Evolutionary conservation across 1,140 invertebrate genomes (phyloP), one percentile per base, ranked within the genome.

Genomic region (Zaprionus camerounensis): DNA sequence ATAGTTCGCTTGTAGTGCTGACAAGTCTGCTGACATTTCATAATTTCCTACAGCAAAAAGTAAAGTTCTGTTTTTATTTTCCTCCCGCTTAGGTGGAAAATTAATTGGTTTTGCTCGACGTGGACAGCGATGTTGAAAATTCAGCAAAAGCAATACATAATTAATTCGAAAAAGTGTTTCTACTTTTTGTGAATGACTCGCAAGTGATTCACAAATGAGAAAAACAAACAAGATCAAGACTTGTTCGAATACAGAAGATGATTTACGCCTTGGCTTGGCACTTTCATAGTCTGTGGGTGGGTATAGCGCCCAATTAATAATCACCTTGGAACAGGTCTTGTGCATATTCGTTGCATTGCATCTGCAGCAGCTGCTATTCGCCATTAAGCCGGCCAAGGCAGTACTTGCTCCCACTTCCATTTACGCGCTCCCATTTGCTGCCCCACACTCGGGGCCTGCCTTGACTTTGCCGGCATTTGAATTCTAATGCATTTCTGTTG

Each of bases 391-490:
- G 41, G 41, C n/a, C 46, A 13, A 24, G 26, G 53, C 24, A 56
- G 22, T 15, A 9, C 26, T n/a, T 56, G 26, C 53, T 56, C 15
- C 15, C 53, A 28, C 31, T 56, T 56, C 24, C 53, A 56, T 28
- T 61, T 44, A 61, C 12, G 58, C 58, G 24, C 17, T 36, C 24
- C 7, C 51, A 31, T 61, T 13, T 68, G 41, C 38, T n/a, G 31
- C 13, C 31, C 9, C 31, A 34, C 31, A 34, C 9, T 11, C 9
- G 31, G 9, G 31, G 31, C 34, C 41, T 62, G 63, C 81, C 72
- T 77, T 80, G 83, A 80, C 83, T 82, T 82, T 82, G 83, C 70
- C 83, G 80, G 77, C 84, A 88, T 83, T 83, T 81, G 71, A 75
- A 87, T 82, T 24, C 72, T 36, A 71, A 76, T 81, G 84, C 84